Evolutionary conservation across 2,113 vertebrate species (phyloP).

Genomic region (Speoplatyrhinus poulsoni): DNA sequence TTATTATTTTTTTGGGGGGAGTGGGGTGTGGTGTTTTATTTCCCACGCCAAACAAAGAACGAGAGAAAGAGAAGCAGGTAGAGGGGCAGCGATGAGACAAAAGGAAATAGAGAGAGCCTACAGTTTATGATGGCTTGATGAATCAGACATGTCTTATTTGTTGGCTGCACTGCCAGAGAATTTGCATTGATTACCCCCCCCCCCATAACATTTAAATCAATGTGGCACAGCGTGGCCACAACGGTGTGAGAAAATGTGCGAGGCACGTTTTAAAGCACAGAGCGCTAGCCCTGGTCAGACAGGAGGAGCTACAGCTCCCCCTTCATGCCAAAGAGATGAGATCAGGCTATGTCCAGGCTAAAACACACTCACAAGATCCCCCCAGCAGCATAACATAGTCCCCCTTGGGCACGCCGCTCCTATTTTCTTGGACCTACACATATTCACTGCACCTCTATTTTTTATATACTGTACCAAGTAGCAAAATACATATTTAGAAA

Average conservation of each 20-base stretch:
- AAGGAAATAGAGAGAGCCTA: constrained; percentile 83
- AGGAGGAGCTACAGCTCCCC: constrained; percentile 94
- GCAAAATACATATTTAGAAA: constrained; percentile 24
- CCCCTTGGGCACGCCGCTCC: constrained; percentile 36
- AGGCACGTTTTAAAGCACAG: constrained; percentile 57
- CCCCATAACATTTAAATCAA: constrained; percentile 89
- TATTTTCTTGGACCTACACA: constrained; percentile 52
- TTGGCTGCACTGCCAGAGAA: constrained; percentile 84
- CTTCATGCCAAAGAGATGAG: constrained; percentile 88
- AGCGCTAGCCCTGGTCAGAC: constrained; percentile 77
- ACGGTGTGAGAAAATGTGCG: constrained; percentile 73
- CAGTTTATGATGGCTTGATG: constrained; percentile 87
- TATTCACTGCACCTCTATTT: constrained; percentile 59
- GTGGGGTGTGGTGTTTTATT: neutral
- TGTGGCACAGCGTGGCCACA: constrained; percentile 82
- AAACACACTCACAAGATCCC: constrained; percentile 24
- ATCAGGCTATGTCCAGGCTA: constrained; percentile 54
- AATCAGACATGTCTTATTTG: constrained; percentile 85
- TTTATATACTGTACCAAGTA: constrained; percentile 42
- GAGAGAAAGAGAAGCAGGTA: constrained; percentile 46
- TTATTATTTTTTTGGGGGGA: constrained; percentile 53
- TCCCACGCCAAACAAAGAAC: neutral
- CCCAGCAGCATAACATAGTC: constrained; percentile 23
- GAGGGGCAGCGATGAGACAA: constrained; percentile 71
- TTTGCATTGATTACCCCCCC: constrained; percentile 91